Percentiles rank a stretch among this genome's conserved stretches.
Conservation (phyloP, 1,140 invertebrate species). For the Muscidifurax raptorellus region DNA sequence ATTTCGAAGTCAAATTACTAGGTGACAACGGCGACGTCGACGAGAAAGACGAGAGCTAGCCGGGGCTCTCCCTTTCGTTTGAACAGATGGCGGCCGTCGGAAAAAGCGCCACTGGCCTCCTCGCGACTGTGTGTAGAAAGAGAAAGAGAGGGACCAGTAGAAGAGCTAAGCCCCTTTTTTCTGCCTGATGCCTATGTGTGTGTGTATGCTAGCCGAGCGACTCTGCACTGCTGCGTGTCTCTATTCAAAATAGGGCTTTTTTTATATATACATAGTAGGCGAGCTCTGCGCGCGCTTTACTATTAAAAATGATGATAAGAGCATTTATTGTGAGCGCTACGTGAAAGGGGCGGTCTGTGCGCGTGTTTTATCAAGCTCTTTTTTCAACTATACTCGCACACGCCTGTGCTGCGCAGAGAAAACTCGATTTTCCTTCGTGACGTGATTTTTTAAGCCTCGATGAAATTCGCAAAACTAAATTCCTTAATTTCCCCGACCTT, state of each 20-base stretch:
- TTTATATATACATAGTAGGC: neutral
- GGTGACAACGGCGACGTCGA: slow-evolving; percentile 30
- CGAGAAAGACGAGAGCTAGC: neutral
- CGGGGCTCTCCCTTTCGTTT: neutral
- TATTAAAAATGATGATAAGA: slow-evolving; percentile 45
- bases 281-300: neutral
- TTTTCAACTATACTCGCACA: neutral
- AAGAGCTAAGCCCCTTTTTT: neutral
- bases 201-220: neutral
- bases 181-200: neutral
- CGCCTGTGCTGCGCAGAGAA: neutral
- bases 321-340: slow-evolving; percentile 34
- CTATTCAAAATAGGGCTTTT: slow-evolving; percentile 9
- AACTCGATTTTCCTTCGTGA: neutral
- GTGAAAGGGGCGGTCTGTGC: slow-evolving; percentile 9
- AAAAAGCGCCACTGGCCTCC: neutral
- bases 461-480: neutral
- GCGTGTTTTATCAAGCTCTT: slow-evolving; percentile 33
- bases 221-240: neutral
- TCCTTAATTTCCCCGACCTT: too few species aligned
- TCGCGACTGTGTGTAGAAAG: neutral
- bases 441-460: neutral
- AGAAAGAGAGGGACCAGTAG: neutral
- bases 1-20: slow-evolving; percentile 52
- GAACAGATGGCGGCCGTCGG: slow-evolving; percentile 19